Percentiles rank a stretch among this genome's conserved stretches.
Conservation (phyloP, 1,140 invertebrate genomes). For the Thalassaphorura encarpata region DNA sequence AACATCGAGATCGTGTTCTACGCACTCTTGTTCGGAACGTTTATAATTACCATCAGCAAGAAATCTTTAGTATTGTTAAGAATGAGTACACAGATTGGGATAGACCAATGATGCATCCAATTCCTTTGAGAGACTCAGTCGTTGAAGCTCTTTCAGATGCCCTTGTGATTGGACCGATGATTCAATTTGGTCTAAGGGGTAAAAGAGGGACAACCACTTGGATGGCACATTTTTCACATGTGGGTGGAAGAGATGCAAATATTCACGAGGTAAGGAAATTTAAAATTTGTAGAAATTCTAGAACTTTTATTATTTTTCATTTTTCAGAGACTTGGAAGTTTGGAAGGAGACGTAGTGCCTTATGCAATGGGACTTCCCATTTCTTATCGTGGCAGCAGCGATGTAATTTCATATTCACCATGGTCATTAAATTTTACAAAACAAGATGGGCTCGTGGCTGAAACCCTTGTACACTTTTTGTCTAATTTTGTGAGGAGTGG, state of each 20-base stretch:
- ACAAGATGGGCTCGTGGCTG: constrained; percentile 38
- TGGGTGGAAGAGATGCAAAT: constrained; percentile 22
- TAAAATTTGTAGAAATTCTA: too few relatives aligned
- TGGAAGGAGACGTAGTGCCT: constrained; percentile 88
- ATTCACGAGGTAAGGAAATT: constrained; percentile 28
- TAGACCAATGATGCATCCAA: constrained; percentile 69
- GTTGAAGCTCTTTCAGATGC: constrained; percentile 73
- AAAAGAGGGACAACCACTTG: too few relatives aligned
- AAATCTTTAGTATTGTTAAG: constrained; percentile 78
- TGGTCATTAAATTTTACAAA: constrained; percentile 38
- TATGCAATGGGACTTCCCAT: constrained; percentile 87
- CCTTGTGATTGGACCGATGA: constrained; percentile 24
- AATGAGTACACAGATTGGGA: constrained; percentile 93
- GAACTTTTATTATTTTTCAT: too few relatives aligned
- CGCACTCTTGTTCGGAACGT: constrained; percentile 77
- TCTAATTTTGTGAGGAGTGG: constrained; percentile 43
- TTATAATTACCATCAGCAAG: constrained; percentile 76
- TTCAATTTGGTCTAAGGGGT: constrained; percentile 25
- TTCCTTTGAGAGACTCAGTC: constrained; percentile 71
- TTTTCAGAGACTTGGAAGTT: constrained; percentile 62
- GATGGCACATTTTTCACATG: constrained; percentile 32
- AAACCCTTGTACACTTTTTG: constrained; percentile 42
- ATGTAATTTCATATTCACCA: constrained; percentile 28
- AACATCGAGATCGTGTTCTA: constrained; percentile 58
- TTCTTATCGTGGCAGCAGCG: too few relatives aligned